Evolutionary conservation across 2,888 invertebrate species (phyloP).

Genomic region (Catocala nupta): DNA sequence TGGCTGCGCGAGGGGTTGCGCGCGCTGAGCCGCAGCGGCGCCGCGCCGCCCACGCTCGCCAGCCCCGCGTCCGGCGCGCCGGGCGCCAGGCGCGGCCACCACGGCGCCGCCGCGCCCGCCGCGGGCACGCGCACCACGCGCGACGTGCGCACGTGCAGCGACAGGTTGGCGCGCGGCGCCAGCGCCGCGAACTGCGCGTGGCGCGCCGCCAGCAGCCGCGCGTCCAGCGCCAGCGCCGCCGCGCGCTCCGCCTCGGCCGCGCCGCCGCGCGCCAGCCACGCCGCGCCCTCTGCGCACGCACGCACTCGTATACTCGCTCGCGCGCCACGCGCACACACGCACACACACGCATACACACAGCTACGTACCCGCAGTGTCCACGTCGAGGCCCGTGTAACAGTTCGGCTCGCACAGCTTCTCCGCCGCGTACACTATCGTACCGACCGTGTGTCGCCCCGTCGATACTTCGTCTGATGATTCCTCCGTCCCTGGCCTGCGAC

Average conservation of each 20-base stretch:
- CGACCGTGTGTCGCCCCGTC: constrained; percentile 78
- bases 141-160: constrained; percentile 92
- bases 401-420: constrained; percentile 90
- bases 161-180: constrained; percentile 87
- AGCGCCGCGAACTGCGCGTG: constrained; percentile 31
- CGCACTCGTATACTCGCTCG: no score
- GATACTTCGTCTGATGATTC: constrained; percentile 52
- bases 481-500: constrained; percentile 61
- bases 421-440: constrained; percentile 91
- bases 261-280: constrained; percentile 56
- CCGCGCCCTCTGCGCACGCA: constrained; percentile 57
- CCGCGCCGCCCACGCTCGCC: constrained; percentile 75
- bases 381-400: constrained; percentile 93
- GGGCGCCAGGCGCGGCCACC: constrained; percentile 54
- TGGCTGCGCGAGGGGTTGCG: constrained; percentile 91
- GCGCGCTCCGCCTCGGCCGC: constrained; percentile 17
- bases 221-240: constrained; percentile 44
- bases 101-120: constrained; percentile 43
- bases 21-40: constrained; percentile 89
- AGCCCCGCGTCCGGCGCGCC: constrained; percentile 39
- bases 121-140: constrained; percentile 73
- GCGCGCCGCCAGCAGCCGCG: constrained; percentile 41
- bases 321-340: no score
- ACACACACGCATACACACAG: no score
- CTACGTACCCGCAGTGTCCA: constrained; percentile 88